Base-by-base conservation (phyloP, 2,888 invertebrate species). In the Hirtodrosophila cameraria region DNA sequence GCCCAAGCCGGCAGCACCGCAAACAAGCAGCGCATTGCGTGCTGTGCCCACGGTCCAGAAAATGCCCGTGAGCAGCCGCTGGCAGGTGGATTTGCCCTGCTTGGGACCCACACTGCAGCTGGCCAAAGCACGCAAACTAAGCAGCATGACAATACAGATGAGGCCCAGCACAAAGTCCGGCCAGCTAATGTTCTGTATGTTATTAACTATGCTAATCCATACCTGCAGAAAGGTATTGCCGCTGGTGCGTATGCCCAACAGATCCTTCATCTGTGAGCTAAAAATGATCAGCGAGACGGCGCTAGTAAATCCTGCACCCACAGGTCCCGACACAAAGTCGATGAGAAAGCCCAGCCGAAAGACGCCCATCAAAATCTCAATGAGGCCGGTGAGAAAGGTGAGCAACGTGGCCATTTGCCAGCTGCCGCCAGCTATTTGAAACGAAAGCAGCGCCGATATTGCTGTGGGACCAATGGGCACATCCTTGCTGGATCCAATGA, bases 381-480 rank as follows among this genome's bases (percentile, higher is more conserved):
- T 93, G 18, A 95, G 83, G 1, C 97, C 97, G 6, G 94, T 92
- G 11, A 96, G 90, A 78, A 97, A 95, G 77, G 94, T 94, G 6
- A 97, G 92, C 35, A 97, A 90, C 23, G 96, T 93, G 1, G 96
- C 96, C 54, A 87, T 74, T 88, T 96, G 94, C 90, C 90, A 91
- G 9, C 88, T 88, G 36, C 94, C 94, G 39, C 93, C 93, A 0
- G 96, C 93, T 12, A 95, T 94, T 92, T 96, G 96, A 89, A 93
- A 95, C 2, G 97, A 97, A 73, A 98, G 93, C 60, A 98, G 92
- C 0, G 97, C 96, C 63, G 96, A 95, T 74, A 98, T 97, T 73
- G 98, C 97, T 1, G 97, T 97, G 2, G 98, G 98, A 5, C 98
- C 97, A 80, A 97, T 94, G 1, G 97, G 97, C 71, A 97, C 95